Base-by-base conservation (phyloP, 2,797 vertebrate genomes). In the Synaphobranchus kaupii region DNA sequence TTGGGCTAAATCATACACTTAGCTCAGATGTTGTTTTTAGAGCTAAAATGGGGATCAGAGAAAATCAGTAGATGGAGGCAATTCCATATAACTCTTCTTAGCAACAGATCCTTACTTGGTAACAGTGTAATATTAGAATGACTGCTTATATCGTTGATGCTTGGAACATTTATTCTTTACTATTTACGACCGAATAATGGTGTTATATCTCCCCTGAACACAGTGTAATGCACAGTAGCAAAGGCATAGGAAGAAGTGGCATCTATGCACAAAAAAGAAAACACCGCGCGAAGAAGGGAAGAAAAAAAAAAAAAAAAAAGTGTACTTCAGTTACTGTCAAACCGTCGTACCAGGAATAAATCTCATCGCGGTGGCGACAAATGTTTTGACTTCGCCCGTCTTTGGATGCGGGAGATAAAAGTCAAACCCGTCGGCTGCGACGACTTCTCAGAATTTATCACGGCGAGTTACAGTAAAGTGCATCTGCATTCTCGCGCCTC, bases 351-450 rank as follows among this genome's bases (percentile, higher is more conserved):
- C 92, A 93, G 91, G 93, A 92, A 94, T 91, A 91, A 91, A 93
- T 94, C 92, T 95, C 93, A 92, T 93, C 90, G 86, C 90, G 3
- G 84, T 88, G 71, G 91, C 87, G 89, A 92, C 89, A 93, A 94
- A 92, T 90, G 89, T 92, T 96, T 93, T 93, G 93, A 95, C 94
- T 94, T 93, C 90, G 92, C 20, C 87, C 80, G 91, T 92, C 90
- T 94, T 93, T 86, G 90, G 90, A 87, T 91, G 91, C 87, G 31
- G 85, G 88, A 93, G 92, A 94, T 92, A 93, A 93, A 94, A 93
- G 93, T 93, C 92, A 84, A 89, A 93, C 92, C 93, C 93, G 93
- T 94, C 93, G 94, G 94, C 93, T 92, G 89, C 90, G 85, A 93
- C 20, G 17, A 92, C 91, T 92, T 91, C 87, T 73, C 58, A 86